Evolutionary conservation across 2,888 invertebrate species (phyloP), one percentile per base, ranked within the genome.

Genomic region (Lasioglossum marginatum): DNA sequence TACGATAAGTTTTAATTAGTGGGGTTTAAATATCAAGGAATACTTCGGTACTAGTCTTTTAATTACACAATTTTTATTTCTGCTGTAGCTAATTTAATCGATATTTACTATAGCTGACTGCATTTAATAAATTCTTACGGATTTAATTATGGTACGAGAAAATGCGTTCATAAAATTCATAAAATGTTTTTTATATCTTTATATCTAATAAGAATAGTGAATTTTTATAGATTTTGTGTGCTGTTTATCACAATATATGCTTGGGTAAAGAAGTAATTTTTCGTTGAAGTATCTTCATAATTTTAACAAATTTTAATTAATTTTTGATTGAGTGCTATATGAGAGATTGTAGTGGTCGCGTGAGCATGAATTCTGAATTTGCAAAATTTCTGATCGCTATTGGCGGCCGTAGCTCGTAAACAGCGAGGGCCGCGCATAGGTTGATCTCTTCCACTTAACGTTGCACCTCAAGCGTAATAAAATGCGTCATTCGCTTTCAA

Each of bases 391-490:
- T 76, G 66, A 71, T 75, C 63, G 16, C 19, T 14, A 0, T 16
- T 16, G 2, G 31, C 6, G 3, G n/a, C 19, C 19, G 34, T 31
- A 23, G 72, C 76, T 73, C 72, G 79, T 43, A 60, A 85, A 84
- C n/a, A 8, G 37, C 14, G 14, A n/a, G 71, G 14, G 27, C 52
- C 12, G 31, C 57, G 85, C 40, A 85, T 52, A 70, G 77, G 70
- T 84, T 77, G 85, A 85, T 84, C 85, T 85, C 74, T 71, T 85
- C 74, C 74, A 80, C 80, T 85, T 85, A 85, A 80, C 71, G 80
- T 77, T 80, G 77, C 74, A 74, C 70, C 52, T 80, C 27, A 12
- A 19, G 75, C 77, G 63, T 63, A 76, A 85, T 85, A 86, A 86
- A 60, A 86, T 70, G 71, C 52, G 71, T 63, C 63, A 37, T 81